Percentiles rank a stretch among this genome's conserved stretches.
phyloP scores from a whole-genome alignment of 2,797 vertebrate genomes.

The Coendou prehensilis region DNA sequence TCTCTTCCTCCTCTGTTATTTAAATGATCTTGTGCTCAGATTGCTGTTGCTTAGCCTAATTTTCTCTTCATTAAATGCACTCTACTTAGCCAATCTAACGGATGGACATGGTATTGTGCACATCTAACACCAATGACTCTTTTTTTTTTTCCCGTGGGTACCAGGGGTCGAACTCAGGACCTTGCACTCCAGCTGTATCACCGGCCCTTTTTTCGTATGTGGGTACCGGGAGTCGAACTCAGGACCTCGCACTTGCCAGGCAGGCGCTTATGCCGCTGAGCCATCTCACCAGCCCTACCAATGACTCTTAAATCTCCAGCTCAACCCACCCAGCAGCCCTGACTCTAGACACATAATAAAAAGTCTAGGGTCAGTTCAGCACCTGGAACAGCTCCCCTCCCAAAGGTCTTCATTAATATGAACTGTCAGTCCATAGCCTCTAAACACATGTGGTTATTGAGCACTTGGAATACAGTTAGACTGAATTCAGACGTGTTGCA shows the following conservation, averaged over 20 bases:
- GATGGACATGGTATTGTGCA: background rate
- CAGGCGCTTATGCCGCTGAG: too few species aligned
- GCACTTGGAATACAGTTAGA: background rate
- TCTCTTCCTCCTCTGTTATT: background rate
- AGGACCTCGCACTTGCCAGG: too few species aligned
- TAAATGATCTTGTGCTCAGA: background rate
- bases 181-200: too few species aligned
- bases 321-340: background rate
- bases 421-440: background rate
- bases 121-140: background rate
- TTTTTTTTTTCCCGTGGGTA: too few species aligned
- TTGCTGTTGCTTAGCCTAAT: background rate
- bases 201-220: too few species aligned
- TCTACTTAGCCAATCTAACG: background rate
- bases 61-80: background rate
- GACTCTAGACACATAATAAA: background rate
- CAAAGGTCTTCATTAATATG: background rate
- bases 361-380: background rate
- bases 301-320: background rate
- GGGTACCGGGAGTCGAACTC: too few species aligned
- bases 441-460: background rate
- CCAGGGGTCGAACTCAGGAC: too few species aligned
- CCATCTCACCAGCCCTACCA: background rate
- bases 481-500: background rate
- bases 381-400: background rate